These are phyloP conservation scores for Hemibagrus guttatus DNA, from an alignment of 2,797 vertebrate species.

Conservation along the genomic window DNA sequence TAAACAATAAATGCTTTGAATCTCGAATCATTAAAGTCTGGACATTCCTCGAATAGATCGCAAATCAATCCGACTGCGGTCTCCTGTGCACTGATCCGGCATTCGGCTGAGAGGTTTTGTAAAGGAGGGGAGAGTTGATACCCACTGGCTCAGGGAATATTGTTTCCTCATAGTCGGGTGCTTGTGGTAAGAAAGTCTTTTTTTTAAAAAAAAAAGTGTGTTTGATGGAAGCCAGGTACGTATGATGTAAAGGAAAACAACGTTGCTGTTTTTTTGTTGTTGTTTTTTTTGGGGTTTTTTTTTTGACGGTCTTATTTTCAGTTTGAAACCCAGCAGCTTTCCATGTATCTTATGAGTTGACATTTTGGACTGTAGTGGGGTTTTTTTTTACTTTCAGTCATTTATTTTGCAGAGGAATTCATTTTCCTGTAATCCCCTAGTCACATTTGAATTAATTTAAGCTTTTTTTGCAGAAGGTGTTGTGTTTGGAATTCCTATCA, in stretches of 20 bases:
- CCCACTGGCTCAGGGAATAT: slow-evolving; percentile 63
- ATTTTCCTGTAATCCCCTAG: slow-evolving; percentile 65
- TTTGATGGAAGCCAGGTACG: slow-evolving; percentile 81
- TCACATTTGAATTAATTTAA: slow-evolving; percentile 63
- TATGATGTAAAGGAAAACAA: slow-evolving; percentile 70
- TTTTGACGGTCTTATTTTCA: slow-evolving; percentile 64
- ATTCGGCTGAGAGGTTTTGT: slow-evolving; percentile 9
- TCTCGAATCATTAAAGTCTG: too few species aligned
- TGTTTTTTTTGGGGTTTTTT: slow-evolving; percentile 42
- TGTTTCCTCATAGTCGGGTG: slow-evolving; percentile 68
- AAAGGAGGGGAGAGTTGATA: slow-evolving; percentile 66
- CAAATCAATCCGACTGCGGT: not conserved
- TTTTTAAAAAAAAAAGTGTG: slow-evolving; percentile 66
- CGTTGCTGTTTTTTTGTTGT: slow-evolving; percentile 63
- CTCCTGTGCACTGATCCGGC: not conserved
- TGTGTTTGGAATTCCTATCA: slow-evolving; percentile 58
- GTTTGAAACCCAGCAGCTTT: slow-evolving; percentile 60
- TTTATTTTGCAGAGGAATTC: slow-evolving; percentile 65
- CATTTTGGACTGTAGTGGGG: slow-evolving; percentile 65
- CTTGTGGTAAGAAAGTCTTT: slow-evolving; percentile 84
- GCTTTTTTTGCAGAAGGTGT: slow-evolving; percentile 49
- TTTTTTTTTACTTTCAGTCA: slow-evolving; percentile 70
- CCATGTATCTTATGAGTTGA: slow-evolving; percentile 68
- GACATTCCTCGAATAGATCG: slow-evolving; percentile 18
- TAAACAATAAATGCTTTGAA: too few species aligned